These are phyloP conservation scores for Cassiopea xamachana DNA, from an alignment of 30 jellyfish, hydroid and myxozoan species.

Conservation along the genomic window DNA sequence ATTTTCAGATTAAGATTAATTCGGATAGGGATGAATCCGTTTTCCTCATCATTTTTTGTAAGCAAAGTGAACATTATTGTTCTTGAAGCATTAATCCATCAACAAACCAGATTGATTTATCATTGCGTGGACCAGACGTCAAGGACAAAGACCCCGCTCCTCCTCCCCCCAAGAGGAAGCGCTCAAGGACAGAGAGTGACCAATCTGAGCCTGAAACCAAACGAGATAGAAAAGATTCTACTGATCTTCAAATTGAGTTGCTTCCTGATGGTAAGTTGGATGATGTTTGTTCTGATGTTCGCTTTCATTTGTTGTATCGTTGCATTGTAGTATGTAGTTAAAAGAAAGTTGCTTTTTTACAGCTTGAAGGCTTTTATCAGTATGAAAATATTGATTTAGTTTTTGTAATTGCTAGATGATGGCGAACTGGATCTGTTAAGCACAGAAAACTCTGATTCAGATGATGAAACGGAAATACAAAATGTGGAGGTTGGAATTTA, in stretches of 20 bases:
- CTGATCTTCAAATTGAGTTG: constrained; percentile 1
- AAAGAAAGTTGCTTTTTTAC: too few species aligned
- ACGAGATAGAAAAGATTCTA: constrained; percentile 15
- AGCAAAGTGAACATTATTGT: background rate
- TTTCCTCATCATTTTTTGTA: background rate
- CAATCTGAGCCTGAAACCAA: constrained; percentile 42
- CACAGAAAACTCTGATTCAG: constrained; percentile 28
- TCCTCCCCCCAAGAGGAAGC: constrained; percentile 56
- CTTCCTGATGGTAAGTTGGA: constrained; percentile 54
- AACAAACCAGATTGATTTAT: constrained; percentile 84
- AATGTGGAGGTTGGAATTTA: background rate
- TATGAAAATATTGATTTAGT: background rate
- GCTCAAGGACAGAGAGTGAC: constrained; percentile 30
- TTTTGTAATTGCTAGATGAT: constrained; percentile 22
- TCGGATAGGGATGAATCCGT: background rate
- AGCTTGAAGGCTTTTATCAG: background rate
- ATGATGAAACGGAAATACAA: constrained; percentile 20
- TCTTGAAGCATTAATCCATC: constrained; percentile 82
- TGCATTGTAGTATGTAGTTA: too few species aligned
- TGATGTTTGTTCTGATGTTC: background rate
- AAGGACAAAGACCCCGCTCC: constrained; percentile 92
- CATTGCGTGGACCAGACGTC: constrained; percentile 95
- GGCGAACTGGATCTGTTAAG: constrained; percentile 15
- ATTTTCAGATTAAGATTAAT: too few species aligned
- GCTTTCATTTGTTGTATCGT: too few species aligned